phyloP scores from a whole-genome alignment of 2,113 vertebrate species.

The Deroptyus accipitrinus region DNA sequence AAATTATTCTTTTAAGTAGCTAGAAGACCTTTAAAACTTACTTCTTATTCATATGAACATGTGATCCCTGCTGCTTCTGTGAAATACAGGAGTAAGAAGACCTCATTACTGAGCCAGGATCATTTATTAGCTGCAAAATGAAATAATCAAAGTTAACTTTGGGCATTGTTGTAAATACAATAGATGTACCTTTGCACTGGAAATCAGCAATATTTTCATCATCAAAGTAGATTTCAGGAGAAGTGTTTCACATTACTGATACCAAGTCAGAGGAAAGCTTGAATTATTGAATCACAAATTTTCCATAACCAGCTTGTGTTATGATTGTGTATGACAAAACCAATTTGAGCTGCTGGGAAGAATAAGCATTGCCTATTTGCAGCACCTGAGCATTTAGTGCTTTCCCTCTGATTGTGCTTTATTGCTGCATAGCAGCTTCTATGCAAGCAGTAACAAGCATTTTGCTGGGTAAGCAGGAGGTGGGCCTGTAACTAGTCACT shows the following conservation, averaged over 20 bases:
- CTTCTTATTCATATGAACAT: not conserved
- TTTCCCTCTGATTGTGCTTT: not conserved
- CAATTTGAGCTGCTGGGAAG: not conserved
- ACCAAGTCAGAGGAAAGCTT: not conserved
- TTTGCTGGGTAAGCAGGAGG: not conserved
- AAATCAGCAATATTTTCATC: not conserved
- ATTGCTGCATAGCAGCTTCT: not conserved
- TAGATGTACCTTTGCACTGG: not conserved
- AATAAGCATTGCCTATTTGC: not conserved
- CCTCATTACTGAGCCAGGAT: not conserved
- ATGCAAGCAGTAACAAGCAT: not conserved
- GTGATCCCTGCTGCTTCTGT: not conserved
- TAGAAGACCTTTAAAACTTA: not conserved
- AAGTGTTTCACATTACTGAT: not conserved
- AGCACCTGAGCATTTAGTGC: not conserved
- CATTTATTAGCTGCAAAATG: not conserved
- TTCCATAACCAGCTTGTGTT: not conserved
- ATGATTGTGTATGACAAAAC: not conserved
- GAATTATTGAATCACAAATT: not conserved
- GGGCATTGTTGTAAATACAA: not conserved
- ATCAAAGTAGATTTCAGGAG: not conserved
- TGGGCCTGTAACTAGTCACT: not conserved
- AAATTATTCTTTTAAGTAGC: not conserved
- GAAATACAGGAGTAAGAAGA: not conserved
- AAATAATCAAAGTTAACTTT: not conserved